Conservation (phyloP, 2,888 invertebrate species). For the Troides aeacus region DNA sequence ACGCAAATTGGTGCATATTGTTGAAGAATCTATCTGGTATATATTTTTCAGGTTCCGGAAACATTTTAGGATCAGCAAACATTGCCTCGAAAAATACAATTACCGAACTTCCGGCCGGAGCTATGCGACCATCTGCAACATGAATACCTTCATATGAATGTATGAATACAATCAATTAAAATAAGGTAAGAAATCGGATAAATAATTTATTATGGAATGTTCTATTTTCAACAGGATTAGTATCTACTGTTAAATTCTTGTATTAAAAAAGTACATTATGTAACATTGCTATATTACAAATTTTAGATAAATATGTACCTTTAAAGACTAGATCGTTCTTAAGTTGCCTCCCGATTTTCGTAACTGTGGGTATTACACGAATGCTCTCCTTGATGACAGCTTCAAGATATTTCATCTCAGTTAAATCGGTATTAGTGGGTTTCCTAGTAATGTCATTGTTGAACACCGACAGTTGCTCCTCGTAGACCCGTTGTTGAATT, state of each 20-base stretch:
- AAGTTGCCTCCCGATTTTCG: slow-evolving; percentile 45
- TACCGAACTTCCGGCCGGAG: slow-evolving; percentile 42
- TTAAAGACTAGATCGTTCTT: slow-evolving; percentile 41
- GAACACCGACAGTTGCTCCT: slow-evolving; percentile 43
- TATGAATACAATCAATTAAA: not conserved
- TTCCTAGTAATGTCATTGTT: slow-evolving; percentile 37
- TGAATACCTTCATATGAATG: not conserved
- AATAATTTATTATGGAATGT: not conserved
- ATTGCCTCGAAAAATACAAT: slow-evolving; percentile 44
- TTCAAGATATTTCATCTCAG: slow-evolving; percentile 49
- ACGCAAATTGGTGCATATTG: slow-evolving; percentile 41
- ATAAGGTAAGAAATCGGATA: not conserved
- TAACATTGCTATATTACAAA: not conserved
- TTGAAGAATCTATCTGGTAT: slow-evolving; percentile 43
- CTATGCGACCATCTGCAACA: slow-evolving; percentile 43
- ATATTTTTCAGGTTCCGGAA: slow-evolving; percentile 42
- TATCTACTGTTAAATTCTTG: too few relatives aligned
- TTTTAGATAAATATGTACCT: slow-evolving; percentile 34
- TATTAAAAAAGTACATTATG: not conserved
- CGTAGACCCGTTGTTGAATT: slow-evolving; percentile 40
- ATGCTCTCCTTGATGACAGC: slow-evolving; percentile 47
- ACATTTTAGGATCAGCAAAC: slow-evolving; percentile 40
- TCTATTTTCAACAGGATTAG: not conserved
- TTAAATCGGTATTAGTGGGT: slow-evolving; percentile 41
- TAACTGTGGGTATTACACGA: slow-evolving; percentile 43